Evolutionary conservation across 2,797 vertebrate species (phyloP).

Genomic region (Darevskia nairensis): DNA sequence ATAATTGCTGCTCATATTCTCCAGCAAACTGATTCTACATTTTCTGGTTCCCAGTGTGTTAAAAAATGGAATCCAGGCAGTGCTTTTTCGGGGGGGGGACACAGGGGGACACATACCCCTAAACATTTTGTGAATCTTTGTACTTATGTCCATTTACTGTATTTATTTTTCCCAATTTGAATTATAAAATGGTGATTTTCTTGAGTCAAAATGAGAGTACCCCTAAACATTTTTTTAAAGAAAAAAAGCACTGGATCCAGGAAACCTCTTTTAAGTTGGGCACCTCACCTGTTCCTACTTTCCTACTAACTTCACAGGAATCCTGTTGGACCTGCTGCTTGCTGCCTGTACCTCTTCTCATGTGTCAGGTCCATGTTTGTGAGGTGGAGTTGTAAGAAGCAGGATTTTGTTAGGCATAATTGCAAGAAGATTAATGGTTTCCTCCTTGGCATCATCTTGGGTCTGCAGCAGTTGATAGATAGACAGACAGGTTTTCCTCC

Average conservation of each 20-base stretch:
- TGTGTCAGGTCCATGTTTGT: not conserved
- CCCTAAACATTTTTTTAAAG: too few species aligned
- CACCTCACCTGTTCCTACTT: not conserved
- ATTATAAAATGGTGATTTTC: too few species aligned
- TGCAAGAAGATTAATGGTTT: constrained; percentile 27
- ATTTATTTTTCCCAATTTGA: too few species aligned
- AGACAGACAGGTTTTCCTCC: not conserved
- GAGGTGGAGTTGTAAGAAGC: not conserved
- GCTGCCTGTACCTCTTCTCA: not conserved
- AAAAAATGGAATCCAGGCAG: not conserved
- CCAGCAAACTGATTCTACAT: not conserved
- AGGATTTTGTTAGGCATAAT: constrained; percentile 45
- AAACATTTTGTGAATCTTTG: too few species aligned
- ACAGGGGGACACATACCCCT: too few species aligned
- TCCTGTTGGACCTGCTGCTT: constrained; percentile 14
- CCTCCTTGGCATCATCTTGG: constrained; percentile 33
- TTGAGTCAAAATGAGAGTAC: too few species aligned
- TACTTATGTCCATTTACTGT: too few species aligned
- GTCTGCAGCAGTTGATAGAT: not conserved
- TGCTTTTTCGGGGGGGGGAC: too few species aligned
- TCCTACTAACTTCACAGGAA: not conserved
- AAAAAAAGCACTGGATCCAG: too few species aligned
- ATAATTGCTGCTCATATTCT: not conserved
- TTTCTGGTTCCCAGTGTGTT: not conserved
- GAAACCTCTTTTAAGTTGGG: too few species aligned